These are phyloP conservation scores for Pelodiscus sinensis DNA, from an alignment of 2,113 vertebrate genomes.

Conservation along the genomic window DNA sequence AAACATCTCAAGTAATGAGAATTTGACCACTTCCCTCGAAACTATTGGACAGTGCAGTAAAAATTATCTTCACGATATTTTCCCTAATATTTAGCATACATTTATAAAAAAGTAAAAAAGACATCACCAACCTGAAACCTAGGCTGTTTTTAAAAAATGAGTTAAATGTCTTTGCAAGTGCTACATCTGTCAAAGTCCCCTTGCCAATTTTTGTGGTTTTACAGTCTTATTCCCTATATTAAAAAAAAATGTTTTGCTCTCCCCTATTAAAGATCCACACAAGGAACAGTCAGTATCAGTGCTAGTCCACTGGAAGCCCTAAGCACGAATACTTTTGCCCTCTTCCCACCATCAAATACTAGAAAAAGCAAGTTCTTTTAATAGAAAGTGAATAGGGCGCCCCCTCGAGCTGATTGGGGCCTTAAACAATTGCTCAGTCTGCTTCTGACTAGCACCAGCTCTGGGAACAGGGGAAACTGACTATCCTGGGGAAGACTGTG, in stretches of 20 bases:
- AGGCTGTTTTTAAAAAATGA: neutral
- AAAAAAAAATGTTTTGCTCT: neutral
- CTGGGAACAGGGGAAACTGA: neutral
- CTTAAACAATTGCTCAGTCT: too few relatives aligned
- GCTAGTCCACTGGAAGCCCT: too few relatives aligned
- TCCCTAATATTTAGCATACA: neutral
- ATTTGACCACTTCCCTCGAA: slow-evolving; percentile 26
- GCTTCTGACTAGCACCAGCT: too few relatives aligned
- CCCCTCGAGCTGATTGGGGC: too few relatives aligned
- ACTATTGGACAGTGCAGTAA: neutral
- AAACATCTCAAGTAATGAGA: slow-evolving; percentile 26
- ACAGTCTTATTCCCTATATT: neutral
- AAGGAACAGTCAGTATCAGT: neutral
- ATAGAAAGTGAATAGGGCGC: too few relatives aligned
- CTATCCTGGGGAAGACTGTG: neutral
- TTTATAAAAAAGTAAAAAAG: neutral
- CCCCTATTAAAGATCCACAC: neutral
- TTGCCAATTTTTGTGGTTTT: slow-evolving; percentile 10
- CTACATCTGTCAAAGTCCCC: neutral
- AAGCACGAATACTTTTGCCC: too few relatives aligned
- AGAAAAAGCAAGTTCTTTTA: too few relatives aligned
- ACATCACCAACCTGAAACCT: neutral
- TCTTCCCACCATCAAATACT: too few relatives aligned
- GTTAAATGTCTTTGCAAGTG: neutral
- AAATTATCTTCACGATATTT: neutral